phyloP scores from a whole-genome alignment of 2,113 vertebrate species.

The Donacobius atricapilla region DNA sequence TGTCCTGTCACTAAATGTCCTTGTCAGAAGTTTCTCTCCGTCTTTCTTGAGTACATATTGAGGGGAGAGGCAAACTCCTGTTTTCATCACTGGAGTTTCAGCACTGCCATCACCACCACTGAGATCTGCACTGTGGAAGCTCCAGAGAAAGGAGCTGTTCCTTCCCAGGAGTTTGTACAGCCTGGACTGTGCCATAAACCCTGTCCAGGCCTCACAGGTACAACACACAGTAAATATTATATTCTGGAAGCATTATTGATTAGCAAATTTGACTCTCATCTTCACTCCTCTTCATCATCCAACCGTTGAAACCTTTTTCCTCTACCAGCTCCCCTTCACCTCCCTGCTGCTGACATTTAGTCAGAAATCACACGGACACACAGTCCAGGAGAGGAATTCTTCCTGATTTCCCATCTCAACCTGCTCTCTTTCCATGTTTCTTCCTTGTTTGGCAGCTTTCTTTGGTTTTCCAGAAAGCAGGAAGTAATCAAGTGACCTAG shows the following conservation, averaged over 20 bases:
- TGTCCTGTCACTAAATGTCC: background rate
- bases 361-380: accelerated
- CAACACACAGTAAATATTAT: background rate
- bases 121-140: background rate
- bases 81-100: background rate
- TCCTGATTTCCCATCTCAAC: background rate
- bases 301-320: background rate
- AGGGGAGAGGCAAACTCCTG: background rate
- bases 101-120: background rate
- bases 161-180: background rate
- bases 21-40: background rate
- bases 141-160: background rate
- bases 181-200: background rate
- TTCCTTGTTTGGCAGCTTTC: background rate
- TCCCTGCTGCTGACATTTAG: background rate
- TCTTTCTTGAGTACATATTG: accelerated
- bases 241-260: background rate
- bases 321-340: background rate
- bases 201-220: background rate
- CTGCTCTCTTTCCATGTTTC: background rate
- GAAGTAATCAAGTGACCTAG: background rate
- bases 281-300: background rate
- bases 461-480: background rate
- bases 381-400: background rate
- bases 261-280: background rate